These are phyloP conservation scores for Drosophila santomea DNA, from an alignment of 1,140 invertebrate genomes.

Conservation along the genomic window DNA sequence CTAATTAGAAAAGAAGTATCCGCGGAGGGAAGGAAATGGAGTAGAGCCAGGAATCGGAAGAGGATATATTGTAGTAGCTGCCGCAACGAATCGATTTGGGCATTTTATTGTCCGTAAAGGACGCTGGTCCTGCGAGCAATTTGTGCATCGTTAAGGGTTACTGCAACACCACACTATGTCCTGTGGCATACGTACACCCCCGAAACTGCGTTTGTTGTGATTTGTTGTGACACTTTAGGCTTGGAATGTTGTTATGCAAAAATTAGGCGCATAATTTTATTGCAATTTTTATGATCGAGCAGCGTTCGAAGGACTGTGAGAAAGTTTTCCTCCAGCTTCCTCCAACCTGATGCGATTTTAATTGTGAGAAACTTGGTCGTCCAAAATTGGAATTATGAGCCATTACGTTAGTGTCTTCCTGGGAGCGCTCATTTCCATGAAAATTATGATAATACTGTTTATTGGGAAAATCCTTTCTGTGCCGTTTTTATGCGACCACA, in stretches of 20 bases:
- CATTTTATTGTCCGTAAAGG: conserved; percentile 71
- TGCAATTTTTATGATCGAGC: conserved; percentile 81
- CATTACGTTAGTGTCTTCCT: conserved; percentile 22
- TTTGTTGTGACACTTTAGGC: conserved; percentile 75
- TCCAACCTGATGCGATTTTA: conserved; percentile 69
- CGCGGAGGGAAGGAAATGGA: background rate
- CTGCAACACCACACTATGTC: conserved; percentile 14
- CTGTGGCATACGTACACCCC: conserved; percentile 3
- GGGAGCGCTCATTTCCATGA: conserved; percentile 36
- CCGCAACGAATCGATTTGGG: conserved; percentile 73
- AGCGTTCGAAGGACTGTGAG: conserved; percentile 35
- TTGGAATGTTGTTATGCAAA: conserved; percentile 84
- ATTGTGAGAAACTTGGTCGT: conserved; percentile 64
- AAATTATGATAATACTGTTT: conserved; percentile 77
- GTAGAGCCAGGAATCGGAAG: background rate
- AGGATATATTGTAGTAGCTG: conserved; percentile 16
- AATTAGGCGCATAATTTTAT: conserved; percentile 84
- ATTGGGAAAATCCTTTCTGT: conserved; percentile 55
- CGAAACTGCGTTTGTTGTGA: conserved; percentile 54
- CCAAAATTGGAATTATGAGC: conserved; percentile 57
- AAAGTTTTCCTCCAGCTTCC: conserved; percentile 18
- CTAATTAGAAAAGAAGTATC: conserved; percentile 74
- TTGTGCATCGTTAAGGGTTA: conserved; percentile 78
- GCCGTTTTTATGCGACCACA: background rate
- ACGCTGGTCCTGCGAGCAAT: conserved; percentile 51